Evolutionary conservation across 2,113 vertebrate genomes (phyloP), one percentile per base, ranked within the genome.

Genomic region (Paracanthobrama guichenoti): DNA sequence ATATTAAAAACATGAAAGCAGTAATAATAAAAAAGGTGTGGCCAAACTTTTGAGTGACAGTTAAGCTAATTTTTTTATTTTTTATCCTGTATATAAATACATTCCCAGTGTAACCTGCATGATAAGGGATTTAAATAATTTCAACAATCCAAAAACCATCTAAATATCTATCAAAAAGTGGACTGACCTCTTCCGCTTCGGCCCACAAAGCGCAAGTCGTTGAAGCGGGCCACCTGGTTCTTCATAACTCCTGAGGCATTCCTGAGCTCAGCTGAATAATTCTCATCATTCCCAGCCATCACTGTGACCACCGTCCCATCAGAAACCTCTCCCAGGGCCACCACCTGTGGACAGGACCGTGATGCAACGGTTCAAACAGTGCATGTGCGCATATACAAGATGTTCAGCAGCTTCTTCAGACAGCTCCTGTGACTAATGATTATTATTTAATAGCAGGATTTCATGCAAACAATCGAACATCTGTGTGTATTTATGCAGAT

Each of bases 241-340:
- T 99, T 99, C 97, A 99, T 98, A 88, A 99, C 98, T 0, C 97
- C 98, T n/a, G 98, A 99, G 66, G 98, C 98, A 11, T 99, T 99
- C 35, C 98, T 94, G 90, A 99, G 95, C 91, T 99, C 98, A 1
- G 98, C 98, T 1, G 98, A 99, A 91, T 99, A 99, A 94, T 99
- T 99, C 95, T 99, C 98, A 14, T 99, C 98, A 0, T 99, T 99
- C 50, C 98, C 98, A 74, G 98, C 98, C 98, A 99, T 99, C 85
- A 99, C 98, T 0, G 98, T 99, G 89, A 99, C 98, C 83, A 98
- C 97, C 0, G 98, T 99, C 28, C 98, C 97, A 78, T 99, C 98
- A 4, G 98, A 91, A 89, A 99, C 96, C 90, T 99, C 98, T 92
- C 98, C 98, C 12, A 99, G 94, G 72, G 97, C 98, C 81, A 99